These are phyloP conservation scores for Ceyx margarethae DNA, from an alignment of 2,113 vertebrate genomes.

Conservation along the genomic window DNA sequence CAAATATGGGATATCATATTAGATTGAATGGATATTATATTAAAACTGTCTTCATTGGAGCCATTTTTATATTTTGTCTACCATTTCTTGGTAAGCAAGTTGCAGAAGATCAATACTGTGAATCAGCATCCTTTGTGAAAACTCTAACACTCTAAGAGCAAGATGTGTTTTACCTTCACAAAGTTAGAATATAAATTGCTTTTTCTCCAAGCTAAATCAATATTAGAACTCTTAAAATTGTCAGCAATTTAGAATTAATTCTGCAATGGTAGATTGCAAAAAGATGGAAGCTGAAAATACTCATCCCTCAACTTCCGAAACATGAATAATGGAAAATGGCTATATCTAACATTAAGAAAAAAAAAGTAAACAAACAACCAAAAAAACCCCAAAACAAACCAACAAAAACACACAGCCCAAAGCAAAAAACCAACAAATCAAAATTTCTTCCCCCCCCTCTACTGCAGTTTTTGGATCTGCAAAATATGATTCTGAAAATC, in stretches of 20 bases:
- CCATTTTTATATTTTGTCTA: neutral
- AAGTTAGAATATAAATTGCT: neutral
- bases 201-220: neutral
- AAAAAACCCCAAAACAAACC: neutral
- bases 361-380: neutral
- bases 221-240: neutral
- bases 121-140: neutral
- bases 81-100: neutral
- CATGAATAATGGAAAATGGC: neutral
- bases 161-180: neutral
- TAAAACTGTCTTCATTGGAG: neutral
- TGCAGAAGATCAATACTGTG: neutral
- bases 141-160: neutral
- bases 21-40: neutral
- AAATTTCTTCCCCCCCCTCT: neutral
- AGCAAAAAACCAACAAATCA: neutral
- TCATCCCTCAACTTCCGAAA: neutral
- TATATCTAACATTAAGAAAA: neutral
- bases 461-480: neutral
- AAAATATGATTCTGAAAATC: neutral
- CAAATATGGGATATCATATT: neutral
- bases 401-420: neutral
- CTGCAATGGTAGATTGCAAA: neutral
- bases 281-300: neutral
- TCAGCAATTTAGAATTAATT: neutral